Evolutionary conservation across 2,888 invertebrate species (phyloP), one percentile per base, ranked within the genome.

Genomic region (Deilephila elpenor): DNA sequence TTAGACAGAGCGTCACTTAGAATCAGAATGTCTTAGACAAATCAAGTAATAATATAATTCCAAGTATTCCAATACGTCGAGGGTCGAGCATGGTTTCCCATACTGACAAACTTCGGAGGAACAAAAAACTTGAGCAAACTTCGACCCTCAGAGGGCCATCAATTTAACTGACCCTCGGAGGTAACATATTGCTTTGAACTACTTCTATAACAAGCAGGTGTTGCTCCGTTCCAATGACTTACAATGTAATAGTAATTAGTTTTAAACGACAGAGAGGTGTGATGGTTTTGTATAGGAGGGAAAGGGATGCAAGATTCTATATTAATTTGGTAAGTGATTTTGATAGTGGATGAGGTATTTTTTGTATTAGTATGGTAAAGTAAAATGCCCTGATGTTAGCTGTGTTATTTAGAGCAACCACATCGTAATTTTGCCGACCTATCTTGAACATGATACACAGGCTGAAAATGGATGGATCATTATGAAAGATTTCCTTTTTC

Each of bases 201-300:
- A 67, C 44, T 51, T 67, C 51, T 25, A 51, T 20, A 67, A 67
- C 64, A n/a, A n/a, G 17, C 67, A 67, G 67, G 67, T 67, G 67
- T 67, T 51, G 25, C 67, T 44, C 44, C 11, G 14, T 51, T 51
- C 14, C 3, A 64, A 64, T 67, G 25, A 67, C 25, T 67, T 67
- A 51, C 20, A 62, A 8, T n/a, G 20, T n/a, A 32, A 64, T 25
- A 20, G 51, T 67, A 51, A 67, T 67, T 67, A 67, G 25, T 51
- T 51, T 51, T 44, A 64, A 51, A 67, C 44, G 67, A 67, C 29
- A 20, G 51, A 67, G 67, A 67, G 20, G 67, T 25, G 20, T 19
- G 67, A 51, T 67, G 20, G 11, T 56, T 14, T 20, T 34, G 64
- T 20, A 4, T 37, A 20, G 5, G 37, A 44, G 64, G 1, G 37